Percentiles rank a stretch among this genome's conserved stretches.
phyloP scores from a whole-genome alignment of 1,140 invertebrate genomes.

The Listronotus oregonensis region DNA sequence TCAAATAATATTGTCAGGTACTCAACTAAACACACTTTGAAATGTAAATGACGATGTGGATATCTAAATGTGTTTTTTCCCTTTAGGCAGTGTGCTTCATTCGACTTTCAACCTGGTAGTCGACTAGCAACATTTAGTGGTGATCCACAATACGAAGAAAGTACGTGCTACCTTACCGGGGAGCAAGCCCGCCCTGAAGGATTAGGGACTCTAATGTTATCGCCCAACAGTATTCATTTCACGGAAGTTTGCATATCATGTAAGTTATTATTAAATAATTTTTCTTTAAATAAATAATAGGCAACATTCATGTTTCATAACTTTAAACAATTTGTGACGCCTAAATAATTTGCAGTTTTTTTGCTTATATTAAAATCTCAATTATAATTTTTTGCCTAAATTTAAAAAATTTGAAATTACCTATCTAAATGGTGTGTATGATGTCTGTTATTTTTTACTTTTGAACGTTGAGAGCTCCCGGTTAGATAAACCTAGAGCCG shows the following conservation, averaged over 20 bases:
- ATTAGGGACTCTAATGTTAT: slow-evolving; percentile 81
- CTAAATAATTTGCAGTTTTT: no score
- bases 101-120: slow-evolving; percentile 88
- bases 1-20: slow-evolving; percentile 75
- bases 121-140: slow-evolving; percentile 80
- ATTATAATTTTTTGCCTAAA: no score
- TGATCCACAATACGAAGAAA: slow-evolving; percentile 85
- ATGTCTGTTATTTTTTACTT: no score
- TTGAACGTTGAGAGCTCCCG: no score
- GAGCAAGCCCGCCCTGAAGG: slow-evolving; percentile 85
- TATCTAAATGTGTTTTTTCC: neutral
- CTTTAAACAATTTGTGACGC: no score
- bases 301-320: neutral
- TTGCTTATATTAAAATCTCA: no score
- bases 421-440: no score
- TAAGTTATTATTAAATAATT: slow-evolving; percentile 64
- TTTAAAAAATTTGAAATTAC: no score
- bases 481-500: no score
- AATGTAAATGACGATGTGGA: neutral
- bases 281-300: neutral
- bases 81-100: slow-evolving; percentile 75
- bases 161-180: slow-evolving; percentile 83
- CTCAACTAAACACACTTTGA: no score
- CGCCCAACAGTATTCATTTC: slow-evolving; percentile 86
- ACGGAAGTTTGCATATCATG: slow-evolving; percentile 88